phyloP scores from a whole-genome alignment of 2,888 invertebrate species.

The Antitype chi region DNA sequence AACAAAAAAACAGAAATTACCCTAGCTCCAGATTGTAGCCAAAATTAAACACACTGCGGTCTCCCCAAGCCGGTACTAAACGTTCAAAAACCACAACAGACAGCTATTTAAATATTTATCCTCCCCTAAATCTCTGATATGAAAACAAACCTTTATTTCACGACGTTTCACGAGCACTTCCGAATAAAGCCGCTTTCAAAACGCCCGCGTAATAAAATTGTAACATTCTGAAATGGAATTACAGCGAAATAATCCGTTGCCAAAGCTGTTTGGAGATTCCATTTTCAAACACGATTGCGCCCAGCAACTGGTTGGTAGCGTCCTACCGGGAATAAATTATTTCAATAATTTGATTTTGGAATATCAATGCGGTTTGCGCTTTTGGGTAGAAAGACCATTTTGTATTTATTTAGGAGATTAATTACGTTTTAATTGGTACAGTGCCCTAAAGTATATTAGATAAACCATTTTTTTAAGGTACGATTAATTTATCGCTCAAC shows the following conservation, averaged over 20 bases:
- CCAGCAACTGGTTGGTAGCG: conserved; percentile 40
- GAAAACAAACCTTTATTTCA: conserved; percentile 27
- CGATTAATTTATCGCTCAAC: too few relatives aligned
- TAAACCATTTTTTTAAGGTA: too few relatives aligned
- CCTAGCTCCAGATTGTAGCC: neutral
- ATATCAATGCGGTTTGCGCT: conserved; percentile 20
- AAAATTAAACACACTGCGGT: neutral
- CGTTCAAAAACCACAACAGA: conserved; percentile 15
- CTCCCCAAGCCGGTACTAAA: conserved; percentile 1
- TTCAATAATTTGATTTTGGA: conserved; percentile 39
- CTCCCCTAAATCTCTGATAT: conserved; percentile 6
- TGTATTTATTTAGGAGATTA: conserved; percentile 9
- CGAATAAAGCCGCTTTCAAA: conserved; percentile 44
- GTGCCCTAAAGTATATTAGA: too few relatives aligned
- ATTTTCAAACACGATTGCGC: conserved; percentile 52
- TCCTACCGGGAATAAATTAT: conserved; percentile 30
- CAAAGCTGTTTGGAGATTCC: conserved; percentile 48
- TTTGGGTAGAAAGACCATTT: neutral
- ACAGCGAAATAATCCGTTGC: conserved; percentile 47
- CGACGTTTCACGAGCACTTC: conserved; percentile 34
- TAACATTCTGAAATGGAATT: conserved; percentile 47
- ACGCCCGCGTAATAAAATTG: conserved; percentile 41
- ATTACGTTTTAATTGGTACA: neutral
- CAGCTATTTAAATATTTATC: conserved; percentile 21
- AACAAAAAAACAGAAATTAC: neutral